Base-by-base conservation (phyloP, 2,797 vertebrate species). In the Choloepus didactylus region DNA sequence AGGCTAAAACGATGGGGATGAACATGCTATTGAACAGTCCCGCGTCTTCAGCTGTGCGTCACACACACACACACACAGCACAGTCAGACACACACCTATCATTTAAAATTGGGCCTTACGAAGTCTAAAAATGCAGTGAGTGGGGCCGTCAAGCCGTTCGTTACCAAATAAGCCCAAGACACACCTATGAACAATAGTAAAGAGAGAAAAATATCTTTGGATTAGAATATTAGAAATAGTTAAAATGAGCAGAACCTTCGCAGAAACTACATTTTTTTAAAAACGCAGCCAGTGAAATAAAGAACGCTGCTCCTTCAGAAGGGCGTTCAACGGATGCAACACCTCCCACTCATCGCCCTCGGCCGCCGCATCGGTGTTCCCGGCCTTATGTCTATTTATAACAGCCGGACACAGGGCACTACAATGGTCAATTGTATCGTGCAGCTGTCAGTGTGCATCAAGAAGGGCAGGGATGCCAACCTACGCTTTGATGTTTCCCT, bases 401-500 rank as follows among this genome's bases (percentile, higher is more conserved):
- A 96, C 97, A 87, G 95, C 49, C 0, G 79, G 96, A 96, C 97
- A 96, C 97, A 46, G 7, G 92, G 97, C 90, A 96, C 95, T 97
- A 98, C 98, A 98, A 98, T 98, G 91, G 98, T 0, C 96, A 96
- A 98, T 97, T 98, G 98, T 98, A 95, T 92, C 92, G 80, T 89
- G 96, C 98, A 98, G 98, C 98, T 98, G 97, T 94, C 96, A 97
- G 87, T 97, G 97, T 97, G 19, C 97, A 97, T 98, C 94, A 93
- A 97, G 96, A 97, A 97, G 90, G 96, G 97, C 96, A 97, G 97
- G 95, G 96, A 97, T 97, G 98, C 97, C 98, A 98, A 97, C 29
- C 97, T 97, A 97, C 95, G 97, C 98, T 98, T 98, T 97, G 98
- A 98, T 98, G 97, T 97, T 98, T 97, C 97, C 97, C 97, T 98